Percentiles rank a stretch among this genome's conserved stretches.
Evolutionary conservation across 2,113 vertebrate genomes (phyloP).

Genomic region (Sphyrna mokarran): DNA sequence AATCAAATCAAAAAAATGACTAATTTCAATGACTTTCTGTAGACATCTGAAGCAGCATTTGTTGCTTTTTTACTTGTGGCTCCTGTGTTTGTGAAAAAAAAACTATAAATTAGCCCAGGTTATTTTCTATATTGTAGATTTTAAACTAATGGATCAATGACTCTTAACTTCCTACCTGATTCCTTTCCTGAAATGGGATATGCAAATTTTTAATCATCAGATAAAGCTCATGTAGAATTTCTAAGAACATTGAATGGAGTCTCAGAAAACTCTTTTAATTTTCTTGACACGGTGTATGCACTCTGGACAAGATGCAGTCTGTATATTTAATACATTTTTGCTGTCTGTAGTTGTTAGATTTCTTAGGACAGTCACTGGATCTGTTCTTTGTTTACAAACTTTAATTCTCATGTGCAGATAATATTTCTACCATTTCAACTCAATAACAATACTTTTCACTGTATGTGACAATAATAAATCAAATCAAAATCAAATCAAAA

Average conservation of each 20-base stretch:
- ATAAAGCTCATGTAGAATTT: too few relatives aligned
- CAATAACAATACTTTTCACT: neutral
- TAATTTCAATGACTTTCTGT: too few relatives aligned
- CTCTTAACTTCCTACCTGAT: neutral
- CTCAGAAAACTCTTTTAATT: neutral
- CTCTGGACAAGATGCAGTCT: too few relatives aligned
- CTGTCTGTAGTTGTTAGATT: neutral
- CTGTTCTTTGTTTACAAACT: neutral
- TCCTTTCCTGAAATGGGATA: neutral
- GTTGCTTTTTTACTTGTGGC: too few relatives aligned
- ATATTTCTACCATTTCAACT: neutral
- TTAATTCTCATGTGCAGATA: neutral
- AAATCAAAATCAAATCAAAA: too few relatives aligned
- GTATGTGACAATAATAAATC: too few relatives aligned
- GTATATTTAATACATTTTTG: too few relatives aligned
- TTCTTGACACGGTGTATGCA: neutral
- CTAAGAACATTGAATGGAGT: neutral
- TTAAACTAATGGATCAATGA: neutral
- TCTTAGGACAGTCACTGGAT: neutral
- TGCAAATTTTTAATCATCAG: neutral
- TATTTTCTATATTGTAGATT: too few relatives aligned
- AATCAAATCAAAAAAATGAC: too few relatives aligned
- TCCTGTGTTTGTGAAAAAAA: too few relatives aligned
- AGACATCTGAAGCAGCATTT: too few relatives aligned
- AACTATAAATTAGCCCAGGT: too few relatives aligned